These are phyloP conservation scores for Protaetia brevitarsis DNA, from an alignment of 1,140 invertebrate genomes.

Conservation along the genomic window DNA sequence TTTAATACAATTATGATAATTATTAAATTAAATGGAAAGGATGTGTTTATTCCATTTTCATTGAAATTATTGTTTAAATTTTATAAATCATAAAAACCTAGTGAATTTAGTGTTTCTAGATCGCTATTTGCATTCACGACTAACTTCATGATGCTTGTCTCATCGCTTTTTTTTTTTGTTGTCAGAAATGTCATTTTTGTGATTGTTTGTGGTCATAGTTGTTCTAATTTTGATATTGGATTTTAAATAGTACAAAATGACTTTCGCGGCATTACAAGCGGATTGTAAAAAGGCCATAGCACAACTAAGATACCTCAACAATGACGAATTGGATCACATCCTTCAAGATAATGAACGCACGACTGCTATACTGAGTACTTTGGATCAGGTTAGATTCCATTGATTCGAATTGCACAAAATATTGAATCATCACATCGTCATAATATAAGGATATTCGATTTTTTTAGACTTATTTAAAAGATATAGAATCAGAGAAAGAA, in stretches of 20 bases:
- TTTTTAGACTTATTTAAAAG: conserved; percentile 63
- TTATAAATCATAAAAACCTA: no score
- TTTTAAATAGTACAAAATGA: conserved; percentile 31
- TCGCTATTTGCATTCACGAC: no score
- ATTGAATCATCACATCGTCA: neutral
- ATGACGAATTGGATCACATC: conserved; percentile 78
- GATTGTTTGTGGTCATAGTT: neutral
- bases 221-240: neutral
- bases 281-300: conserved; percentile 36
- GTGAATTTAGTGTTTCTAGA: neutral
- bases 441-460: neutral
- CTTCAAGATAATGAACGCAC: conserved; percentile 81
- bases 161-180: neutral
- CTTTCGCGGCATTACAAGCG: conserved; percentile 35
- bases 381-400: conserved; percentile 66
- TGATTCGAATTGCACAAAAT: neutral
- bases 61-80: no score
- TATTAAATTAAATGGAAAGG: no score
- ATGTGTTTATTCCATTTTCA: no score
- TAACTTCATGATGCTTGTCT: no score
- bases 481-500: conserved; percentile 78
- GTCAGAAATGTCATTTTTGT: neutral
- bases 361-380: conserved; percentile 72
- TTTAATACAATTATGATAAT: no score
- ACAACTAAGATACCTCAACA: conserved; percentile 50